phyloP scores from a whole-genome alignment of 2,797 vertebrate species.

The Dromococcyx pavoninus region DNA sequence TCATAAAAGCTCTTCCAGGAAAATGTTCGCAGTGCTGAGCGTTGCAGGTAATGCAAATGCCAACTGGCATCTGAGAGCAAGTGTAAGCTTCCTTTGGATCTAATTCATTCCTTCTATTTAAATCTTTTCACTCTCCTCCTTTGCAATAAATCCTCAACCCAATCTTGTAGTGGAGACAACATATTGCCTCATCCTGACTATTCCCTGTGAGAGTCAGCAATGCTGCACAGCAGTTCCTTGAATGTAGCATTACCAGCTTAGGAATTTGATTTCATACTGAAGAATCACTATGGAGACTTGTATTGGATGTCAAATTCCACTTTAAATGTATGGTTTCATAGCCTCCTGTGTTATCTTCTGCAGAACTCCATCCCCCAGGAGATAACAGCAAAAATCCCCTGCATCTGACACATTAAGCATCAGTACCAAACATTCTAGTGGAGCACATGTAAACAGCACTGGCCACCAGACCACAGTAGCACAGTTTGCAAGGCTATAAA shows the following conservation, averaged over 20 bases:
- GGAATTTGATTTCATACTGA: neutral
- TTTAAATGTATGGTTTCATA: neutral
- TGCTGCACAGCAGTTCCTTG: neutral
- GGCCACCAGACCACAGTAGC: too few species aligned
- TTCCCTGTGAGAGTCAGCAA: neutral
- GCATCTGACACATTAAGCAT: neutral
- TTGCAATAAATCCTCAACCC: neutral
- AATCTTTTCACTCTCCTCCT: neutral
- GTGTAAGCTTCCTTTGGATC: neutral
- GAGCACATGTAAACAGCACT: too few species aligned
- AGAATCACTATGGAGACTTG: too few species aligned
- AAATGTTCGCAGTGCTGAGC: neutral
- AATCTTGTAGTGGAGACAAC: neutral
- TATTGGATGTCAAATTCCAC: neutral
- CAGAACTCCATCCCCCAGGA: neutral
- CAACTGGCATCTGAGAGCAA: neutral
- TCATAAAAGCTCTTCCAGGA: constrained; percentile 1
- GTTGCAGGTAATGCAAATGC: neutral
- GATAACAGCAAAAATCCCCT: neutral
- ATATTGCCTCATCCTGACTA: neutral
- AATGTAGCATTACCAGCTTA: neutral
- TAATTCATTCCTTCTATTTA: constrained; percentile 20
- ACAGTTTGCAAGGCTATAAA: neutral
- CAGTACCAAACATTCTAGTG: neutral
- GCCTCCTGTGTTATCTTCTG: neutral